Evolutionary conservation across 2,113 vertebrate species (phyloP), one percentile per base, ranked within the genome.

Genomic region (Nesoenas mayeri): DNA sequence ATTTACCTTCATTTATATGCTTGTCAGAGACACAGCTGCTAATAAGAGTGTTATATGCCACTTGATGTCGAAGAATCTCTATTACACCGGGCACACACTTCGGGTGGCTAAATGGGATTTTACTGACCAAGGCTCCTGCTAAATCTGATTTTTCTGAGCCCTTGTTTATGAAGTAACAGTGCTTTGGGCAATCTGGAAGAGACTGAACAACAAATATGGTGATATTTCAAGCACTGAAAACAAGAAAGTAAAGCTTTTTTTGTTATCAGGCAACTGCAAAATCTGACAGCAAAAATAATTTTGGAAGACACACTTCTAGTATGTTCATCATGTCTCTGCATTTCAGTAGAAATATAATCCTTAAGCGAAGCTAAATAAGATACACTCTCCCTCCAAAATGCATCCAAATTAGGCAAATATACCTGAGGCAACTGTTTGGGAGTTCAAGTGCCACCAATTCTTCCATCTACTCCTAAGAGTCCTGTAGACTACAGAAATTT

Each of bases 21-120:
- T 80, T 81, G 50, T 79, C 74, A 14, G 95, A 91, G 44, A 98
- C 62, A 40, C 98, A 98, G 97, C 98, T 99, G 70, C 87, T 95
- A 87, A 99, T 95, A 69, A 99, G 97, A 12, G 96, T 94, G 95
- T 98, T 99, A 29, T 97, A 95, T 42, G 81, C 95, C 73, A 98
- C 96, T 93, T 99, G 99, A 79, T 98, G 98, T 13, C 98, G 97
- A 53, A 99, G 97, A 91, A 98, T 71, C 74, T 98, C 97, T 97
- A 99, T 96, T 16, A 99, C 13, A 0, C 65, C 71, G 21, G 98
- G 98, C 48, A 99, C 97, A 4, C 98, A 98, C 40, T 97, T 96
- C 0, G 98, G 98, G 53, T 98, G 98, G 44, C 95, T 98, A 94
- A 99, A 99, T 36, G 98, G 98, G 89, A 99, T 90, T 29, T 96